Conservation (phyloP, 2,113 vertebrate genomes). For the Datnioides undecimradiatus region DNA sequence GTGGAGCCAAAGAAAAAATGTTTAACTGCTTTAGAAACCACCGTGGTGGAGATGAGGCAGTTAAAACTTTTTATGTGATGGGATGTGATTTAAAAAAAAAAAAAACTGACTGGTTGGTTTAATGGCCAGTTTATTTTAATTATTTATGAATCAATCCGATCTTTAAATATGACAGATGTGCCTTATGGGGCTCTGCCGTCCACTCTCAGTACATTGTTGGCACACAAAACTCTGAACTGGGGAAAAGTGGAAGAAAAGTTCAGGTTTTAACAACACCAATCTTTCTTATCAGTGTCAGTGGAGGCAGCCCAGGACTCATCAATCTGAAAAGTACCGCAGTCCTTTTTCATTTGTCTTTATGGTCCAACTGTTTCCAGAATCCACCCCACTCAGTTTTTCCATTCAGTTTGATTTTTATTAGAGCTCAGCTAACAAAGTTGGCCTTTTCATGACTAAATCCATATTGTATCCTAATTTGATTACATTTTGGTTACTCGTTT, state of each 20-base stretch:
- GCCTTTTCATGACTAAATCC: background rate
- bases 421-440: background rate
- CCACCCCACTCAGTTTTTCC: background rate
- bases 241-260: background rate
- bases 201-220: too few relatives aligned
- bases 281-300: background rate
- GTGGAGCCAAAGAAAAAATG: background rate
- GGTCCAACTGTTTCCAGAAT: background rate
- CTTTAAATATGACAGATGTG: too few relatives aligned
- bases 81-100: too few relatives aligned
- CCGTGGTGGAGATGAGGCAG: background rate
- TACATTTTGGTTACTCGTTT: constrained; percentile 3
- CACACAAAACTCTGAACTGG: background rate
- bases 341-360: background rate
- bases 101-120: background rate
- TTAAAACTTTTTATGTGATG: background rate
- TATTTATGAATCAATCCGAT: background rate
- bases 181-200: background rate
- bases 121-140: background rate
- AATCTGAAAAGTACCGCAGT: background rate
- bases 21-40: background rate
- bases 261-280: background rate
- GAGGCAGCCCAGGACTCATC: background rate
- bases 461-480: constrained; percentile 13
- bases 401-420: constrained; percentile 1